Evolutionary conservation across 2,888 invertebrate genomes (phyloP).

Genomic region (Philopedon plagiatum): DNA sequence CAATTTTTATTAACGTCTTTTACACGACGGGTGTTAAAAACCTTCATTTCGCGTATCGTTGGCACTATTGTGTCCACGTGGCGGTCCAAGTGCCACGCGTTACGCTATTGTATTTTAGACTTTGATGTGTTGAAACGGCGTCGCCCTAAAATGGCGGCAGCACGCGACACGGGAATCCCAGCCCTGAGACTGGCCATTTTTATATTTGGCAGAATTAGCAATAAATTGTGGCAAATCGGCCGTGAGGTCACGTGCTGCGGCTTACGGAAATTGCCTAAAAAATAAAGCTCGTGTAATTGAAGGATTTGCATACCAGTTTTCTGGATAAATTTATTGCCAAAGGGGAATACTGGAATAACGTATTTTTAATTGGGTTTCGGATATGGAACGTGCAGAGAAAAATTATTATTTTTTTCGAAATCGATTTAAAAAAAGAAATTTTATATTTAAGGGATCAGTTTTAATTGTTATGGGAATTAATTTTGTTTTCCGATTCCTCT

Average conservation of each 20-base stretch:
- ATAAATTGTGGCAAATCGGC: constrained; percentile 68
- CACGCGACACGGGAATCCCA: constrained; percentile 40
- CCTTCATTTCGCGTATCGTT: constrained; percentile 68
- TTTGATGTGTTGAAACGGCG: constrained; percentile 64
- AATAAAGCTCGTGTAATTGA: constrained; percentile 48
- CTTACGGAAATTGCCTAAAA: constrained; percentile 55
- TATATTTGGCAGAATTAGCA: constrained; percentile 68
- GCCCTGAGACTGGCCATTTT: constrained; percentile 60
- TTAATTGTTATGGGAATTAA: too few relatives aligned
- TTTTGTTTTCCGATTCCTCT: too few relatives aligned
- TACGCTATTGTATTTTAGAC: constrained; percentile 60
- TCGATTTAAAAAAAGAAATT: too few relatives aligned
- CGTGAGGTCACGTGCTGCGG: constrained; percentile 66
- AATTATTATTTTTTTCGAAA: too few relatives aligned
- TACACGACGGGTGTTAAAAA: constrained; percentile 65
- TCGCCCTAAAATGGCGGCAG: constrained; percentile 58
- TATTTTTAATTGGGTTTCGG: constrained; percentile 11
- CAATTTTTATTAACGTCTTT: constrained; percentile 51
- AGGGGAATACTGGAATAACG: constrained; percentile 45
- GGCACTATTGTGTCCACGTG: constrained; percentile 66
- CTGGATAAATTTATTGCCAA: constrained; percentile 25
- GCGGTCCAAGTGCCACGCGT: constrained; percentile 65
- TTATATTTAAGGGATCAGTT: too few relatives aligned
- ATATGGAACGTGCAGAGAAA: too few relatives aligned
- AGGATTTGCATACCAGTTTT: constrained; percentile 46